phyloP scores from a whole-genome alignment of 2,113 vertebrate species.

The Alces alces region DNA sequence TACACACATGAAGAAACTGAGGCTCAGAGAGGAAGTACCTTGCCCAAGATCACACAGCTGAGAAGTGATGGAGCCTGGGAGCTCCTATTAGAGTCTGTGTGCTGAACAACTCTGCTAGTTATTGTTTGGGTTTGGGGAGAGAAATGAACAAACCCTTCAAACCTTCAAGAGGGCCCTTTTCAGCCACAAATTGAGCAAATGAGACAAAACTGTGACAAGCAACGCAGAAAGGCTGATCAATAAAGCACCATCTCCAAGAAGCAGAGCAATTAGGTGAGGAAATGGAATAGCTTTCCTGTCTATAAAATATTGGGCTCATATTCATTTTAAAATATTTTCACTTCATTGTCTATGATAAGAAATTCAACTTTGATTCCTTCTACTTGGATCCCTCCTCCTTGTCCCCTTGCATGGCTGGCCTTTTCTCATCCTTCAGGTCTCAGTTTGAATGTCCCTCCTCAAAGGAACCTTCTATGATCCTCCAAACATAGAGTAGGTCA shows the following conservation, averaged over 20 bases:
- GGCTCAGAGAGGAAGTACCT: background rate
- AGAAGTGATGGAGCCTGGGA: background rate
- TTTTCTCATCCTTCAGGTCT: background rate
- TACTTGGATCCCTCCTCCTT: background rate
- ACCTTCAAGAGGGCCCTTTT: background rate
- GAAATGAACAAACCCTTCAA: background rate
- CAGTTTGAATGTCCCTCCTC: background rate
- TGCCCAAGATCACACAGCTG: background rate
- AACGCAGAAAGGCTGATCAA: background rate
- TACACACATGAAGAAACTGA: background rate
- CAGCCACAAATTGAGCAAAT: background rate
- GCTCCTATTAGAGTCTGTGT: background rate
- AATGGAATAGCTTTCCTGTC: slow-evolving; percentile 34
- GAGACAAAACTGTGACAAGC: background rate
- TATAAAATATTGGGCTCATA: slow-evolving; percentile 31
- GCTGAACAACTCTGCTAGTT: background rate
- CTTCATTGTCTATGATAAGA: slow-evolving; percentile 43
- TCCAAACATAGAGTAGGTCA: background rate
- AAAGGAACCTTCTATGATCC: background rate
- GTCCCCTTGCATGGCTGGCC: background rate
- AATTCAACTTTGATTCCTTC: slow-evolving; percentile 16
- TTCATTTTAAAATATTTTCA: slow-evolving; percentile 60
- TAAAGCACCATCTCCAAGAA: background rate
- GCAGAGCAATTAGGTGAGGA: slow-evolving; percentile 46
- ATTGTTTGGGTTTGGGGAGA: background rate